phyloP scores from a whole-genome alignment of 2,888 invertebrate genomes.

The Pristionchus japonicus region DNA sequence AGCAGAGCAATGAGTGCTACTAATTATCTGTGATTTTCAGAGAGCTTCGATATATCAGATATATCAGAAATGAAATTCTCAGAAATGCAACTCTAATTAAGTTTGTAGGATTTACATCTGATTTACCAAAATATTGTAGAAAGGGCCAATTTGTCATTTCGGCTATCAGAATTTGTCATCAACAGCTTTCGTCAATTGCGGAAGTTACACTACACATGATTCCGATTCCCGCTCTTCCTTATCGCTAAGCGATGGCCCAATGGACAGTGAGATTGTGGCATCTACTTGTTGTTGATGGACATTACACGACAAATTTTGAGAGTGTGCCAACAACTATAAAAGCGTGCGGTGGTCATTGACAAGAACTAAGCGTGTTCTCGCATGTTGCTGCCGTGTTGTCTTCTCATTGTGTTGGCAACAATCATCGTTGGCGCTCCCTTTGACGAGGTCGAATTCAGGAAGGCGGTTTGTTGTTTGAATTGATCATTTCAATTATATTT shows the following conservation, averaged over 20 bases:
- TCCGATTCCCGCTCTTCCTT: not conserved
- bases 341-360: conserved; percentile 9
- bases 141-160: not conserved
- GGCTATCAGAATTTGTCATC: not conserved
- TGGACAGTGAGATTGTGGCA: not conserved
- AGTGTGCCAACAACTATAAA: conserved; percentile 39
- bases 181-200: not conserved
- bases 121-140: not conserved
- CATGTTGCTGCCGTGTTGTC: not conserved
- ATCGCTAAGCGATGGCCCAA: conserved; percentile 10
- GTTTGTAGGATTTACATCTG: not conserved
- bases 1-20: not conserved
- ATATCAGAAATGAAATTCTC: not conserved
- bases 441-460: conserved; percentile 4
- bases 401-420: not conserved
- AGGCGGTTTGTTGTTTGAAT: conserved; percentile 5
- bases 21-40: not conserved
- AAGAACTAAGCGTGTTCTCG: not conserved
- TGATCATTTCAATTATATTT: too few species aligned
- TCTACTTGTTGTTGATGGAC: conserved; percentile 17
- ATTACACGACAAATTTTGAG: not conserved
- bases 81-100: not conserved
- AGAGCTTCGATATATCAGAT: too few species aligned
- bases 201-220: not conserved
- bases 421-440: not conserved